A percentile compares a stretch with the other conserved stretches of the same genome.
Conservation (phyloP, 2,113 vertebrate genomes). For the Neogobius melanostomus region DNA sequence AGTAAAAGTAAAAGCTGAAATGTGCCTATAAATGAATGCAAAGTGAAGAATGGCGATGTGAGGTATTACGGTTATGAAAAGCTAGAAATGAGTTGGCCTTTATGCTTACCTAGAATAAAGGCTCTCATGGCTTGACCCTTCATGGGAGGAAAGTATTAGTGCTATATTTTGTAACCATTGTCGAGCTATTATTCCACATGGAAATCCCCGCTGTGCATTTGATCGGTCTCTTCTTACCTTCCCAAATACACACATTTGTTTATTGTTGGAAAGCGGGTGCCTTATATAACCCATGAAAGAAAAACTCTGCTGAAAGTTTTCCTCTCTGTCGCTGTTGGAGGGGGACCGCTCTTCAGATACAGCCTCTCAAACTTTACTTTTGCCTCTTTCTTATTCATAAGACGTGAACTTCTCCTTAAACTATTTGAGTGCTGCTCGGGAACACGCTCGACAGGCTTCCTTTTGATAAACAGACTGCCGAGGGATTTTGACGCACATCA, state of each 20-base stretch:
- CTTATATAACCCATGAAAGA: neutral
- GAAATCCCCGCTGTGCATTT: neutral
- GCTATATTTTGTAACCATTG: no score
- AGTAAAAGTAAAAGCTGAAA: no score
- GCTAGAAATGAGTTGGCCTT: no score
- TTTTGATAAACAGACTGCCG: conserved; percentile 6
- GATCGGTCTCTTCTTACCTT: neutral
- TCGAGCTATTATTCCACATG: no score
- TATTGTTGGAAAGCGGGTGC: neutral
- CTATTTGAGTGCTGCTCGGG: neutral
- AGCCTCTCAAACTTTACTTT: conserved; percentile 4
- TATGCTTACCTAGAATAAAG: no score
- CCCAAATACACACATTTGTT: neutral
- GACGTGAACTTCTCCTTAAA: conserved; percentile 4
- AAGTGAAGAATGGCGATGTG: no score
- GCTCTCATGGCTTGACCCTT: no score
- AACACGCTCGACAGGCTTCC: conserved; percentile 4
- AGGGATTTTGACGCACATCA: conserved; percentile 31
- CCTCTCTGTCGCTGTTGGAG: neutral
- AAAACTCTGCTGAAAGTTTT: neutral
- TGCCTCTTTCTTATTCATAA: neutral
- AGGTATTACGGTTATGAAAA: no score
- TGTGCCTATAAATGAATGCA: no score
- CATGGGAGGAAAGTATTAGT: no score
- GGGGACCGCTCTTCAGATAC: neutral